A percentile compares a stretch with the other conserved stretches of the same genome.
phyloP scores from a whole-genome alignment of 2,797 vertebrate species.

The Aselliscus stoliczkanus region DNA sequence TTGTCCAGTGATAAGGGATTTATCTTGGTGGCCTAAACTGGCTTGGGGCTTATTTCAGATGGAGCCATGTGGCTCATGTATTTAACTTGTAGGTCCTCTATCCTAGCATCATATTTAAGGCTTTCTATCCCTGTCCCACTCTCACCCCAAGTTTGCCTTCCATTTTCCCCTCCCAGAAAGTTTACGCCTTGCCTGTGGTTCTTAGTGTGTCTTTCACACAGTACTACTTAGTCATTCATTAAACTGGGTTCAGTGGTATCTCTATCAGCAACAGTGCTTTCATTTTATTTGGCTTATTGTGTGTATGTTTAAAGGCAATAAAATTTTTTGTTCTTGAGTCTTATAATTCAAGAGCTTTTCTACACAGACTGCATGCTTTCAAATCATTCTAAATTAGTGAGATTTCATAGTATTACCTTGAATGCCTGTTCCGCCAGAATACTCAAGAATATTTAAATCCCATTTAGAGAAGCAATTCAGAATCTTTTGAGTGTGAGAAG shows the following conservation, averaged over 20 bases:
- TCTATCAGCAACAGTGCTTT: not conserved
- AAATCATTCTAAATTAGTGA: conserved; percentile 50
- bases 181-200: not conserved
- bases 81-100: not conserved
- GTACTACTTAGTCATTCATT: not conserved
- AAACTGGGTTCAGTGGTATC: not conserved
- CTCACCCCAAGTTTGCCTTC: not conserved
- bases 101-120: not conserved
- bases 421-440: conserved; percentile 30
- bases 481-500: conserved; percentile 41
- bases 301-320: conserved; percentile 33
- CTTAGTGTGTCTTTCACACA: not conserved
- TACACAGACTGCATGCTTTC: not conserved
- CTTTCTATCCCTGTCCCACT: not conserved
- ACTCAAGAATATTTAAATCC: conserved; percentile 57
- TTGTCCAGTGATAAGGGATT: not conserved
- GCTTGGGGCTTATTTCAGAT: not conserved
- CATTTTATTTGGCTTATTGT: not conserved
- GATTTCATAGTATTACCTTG: conserved; percentile 35
- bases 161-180: not conserved
- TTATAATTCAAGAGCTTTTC: conserved; percentile 34
- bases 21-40: not conserved
- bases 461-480: conserved; percentile 53
- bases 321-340: conserved; percentile 21
- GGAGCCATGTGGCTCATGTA: not conserved